These are phyloP conservation scores for Gymnorhina tibicen DNA, from an alignment of 2,113 vertebrate genomes.

Conservation along the genomic window DNA sequence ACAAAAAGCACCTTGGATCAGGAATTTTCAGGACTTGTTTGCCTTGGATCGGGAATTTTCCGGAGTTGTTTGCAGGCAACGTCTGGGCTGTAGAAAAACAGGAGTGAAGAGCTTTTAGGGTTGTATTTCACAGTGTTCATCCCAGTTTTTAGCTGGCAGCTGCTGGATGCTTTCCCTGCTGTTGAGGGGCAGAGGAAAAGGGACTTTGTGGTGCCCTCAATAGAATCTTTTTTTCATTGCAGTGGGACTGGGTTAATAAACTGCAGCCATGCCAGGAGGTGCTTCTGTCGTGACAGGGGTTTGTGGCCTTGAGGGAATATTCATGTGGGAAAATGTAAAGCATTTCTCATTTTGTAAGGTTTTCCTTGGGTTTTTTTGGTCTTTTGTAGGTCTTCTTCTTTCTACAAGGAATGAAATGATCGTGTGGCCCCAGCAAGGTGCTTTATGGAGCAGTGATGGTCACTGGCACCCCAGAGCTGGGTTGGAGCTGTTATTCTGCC, in stretches of 20 bases:
- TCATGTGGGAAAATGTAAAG: not conserved
- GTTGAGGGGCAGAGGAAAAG: not conserved
- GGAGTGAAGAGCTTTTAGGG: not conserved
- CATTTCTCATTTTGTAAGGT: not conserved
- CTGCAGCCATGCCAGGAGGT: not conserved
- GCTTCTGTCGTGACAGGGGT: not conserved
- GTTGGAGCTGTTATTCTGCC: not conserved
- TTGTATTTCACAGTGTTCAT: not conserved
- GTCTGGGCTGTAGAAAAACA: not conserved
- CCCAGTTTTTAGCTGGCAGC: not conserved
- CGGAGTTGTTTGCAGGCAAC: not conserved
- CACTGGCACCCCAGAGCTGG: not conserved
- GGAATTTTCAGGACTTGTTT: not conserved
- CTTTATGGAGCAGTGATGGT: not conserved
- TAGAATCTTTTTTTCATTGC: too few species aligned
- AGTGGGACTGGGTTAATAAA: not conserved
- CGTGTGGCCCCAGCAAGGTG: not conserved
- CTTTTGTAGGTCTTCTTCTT: not conserved
- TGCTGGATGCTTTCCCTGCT: not conserved
- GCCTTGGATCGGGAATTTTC: not conserved
- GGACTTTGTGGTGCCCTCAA: not conserved
- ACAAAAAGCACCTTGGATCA: not conserved
- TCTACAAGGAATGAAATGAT: not conserved
- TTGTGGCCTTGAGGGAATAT: not conserved
- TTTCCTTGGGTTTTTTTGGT: not conserved